Percentiles rank a stretch among this genome's conserved stretches.
phyloP scores from a whole-genome alignment of 2,888 invertebrate species.

The Teinopalpus imperialis region DNA sequence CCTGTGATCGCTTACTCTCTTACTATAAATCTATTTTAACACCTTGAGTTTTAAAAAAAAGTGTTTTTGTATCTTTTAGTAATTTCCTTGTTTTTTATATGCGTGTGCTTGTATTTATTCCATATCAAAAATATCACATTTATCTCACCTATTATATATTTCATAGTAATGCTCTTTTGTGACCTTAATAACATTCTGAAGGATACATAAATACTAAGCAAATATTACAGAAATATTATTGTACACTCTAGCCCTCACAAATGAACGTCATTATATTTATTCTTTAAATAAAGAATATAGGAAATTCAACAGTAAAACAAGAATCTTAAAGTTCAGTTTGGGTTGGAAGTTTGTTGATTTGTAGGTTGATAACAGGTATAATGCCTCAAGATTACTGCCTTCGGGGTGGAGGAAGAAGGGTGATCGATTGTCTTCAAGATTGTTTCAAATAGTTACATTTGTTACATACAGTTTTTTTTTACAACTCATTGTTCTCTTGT shows the following conservation, averaged over 20 bases:
- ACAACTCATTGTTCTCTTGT: no score
- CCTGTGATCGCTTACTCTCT: no score
- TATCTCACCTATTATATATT: no score
- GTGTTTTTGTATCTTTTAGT: no score
- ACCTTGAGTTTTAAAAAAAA: no score
- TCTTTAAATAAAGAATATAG: neutral
- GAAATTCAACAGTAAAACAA: conserved; percentile 1
- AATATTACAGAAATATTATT: conserved; percentile 1
- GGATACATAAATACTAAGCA: neutral
- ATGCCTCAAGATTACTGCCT: conserved; percentile 10
- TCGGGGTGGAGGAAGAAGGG: neutral
- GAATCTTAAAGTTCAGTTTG: neutral
- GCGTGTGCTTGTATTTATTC: no score
- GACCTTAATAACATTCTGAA: neutral
- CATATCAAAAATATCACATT: no score
- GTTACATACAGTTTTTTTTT: no score
- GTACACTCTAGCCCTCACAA: neutral
- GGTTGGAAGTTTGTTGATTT: neutral
- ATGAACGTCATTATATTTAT: neutral
- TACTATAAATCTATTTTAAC: no score
- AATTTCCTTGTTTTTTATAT: no score
- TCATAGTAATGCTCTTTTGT: no score
- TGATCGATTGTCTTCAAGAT: conserved; percentile 13
- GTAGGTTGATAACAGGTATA: conserved; percentile 8
- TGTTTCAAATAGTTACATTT: neutral